A percentile compares a stretch with the other conserved stretches of the same genome.
Conservation (phyloP, 2,888 invertebrate species). For the Colletes collaris region DNA sequence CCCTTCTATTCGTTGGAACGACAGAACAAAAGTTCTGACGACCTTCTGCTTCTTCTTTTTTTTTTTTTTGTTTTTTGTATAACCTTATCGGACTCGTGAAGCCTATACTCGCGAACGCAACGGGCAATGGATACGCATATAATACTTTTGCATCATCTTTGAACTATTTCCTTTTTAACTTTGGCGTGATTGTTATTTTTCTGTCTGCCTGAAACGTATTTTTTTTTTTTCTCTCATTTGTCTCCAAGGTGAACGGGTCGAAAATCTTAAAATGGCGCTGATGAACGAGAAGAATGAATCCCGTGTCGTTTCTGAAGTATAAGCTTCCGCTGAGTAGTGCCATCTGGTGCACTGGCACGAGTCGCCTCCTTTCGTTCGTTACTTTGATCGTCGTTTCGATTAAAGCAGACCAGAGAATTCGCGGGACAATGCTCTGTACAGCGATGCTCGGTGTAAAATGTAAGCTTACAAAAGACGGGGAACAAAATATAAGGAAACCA, state of each 20-base stretch:
- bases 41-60: slow-evolving; percentile 6
- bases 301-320: slow-evolving; percentile 20
- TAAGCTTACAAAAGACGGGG: slow-evolving; percentile 51
- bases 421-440: slow-evolving; percentile 67
- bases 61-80: slow-evolving; percentile 41
- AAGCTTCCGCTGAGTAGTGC: slow-evolving; percentile 26
- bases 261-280: too few relatives aligned
- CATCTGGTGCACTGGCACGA: slow-evolving; percentile 31
- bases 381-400: slow-evolving; percentile 45
- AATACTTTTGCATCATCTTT: too few relatives aligned
- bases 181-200: too few relatives aligned
- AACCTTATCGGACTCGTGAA: slow-evolving; percentile 30
- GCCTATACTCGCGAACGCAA: slow-evolving; percentile 19
- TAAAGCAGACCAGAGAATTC: slow-evolving; percentile 67
- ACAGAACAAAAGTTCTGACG: slow-evolving; percentile 56
- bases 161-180: too few relatives aligned
- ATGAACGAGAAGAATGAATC: not conserved
- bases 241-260: too few relatives aligned
- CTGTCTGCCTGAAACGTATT: too few relatives aligned
- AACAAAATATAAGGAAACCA: slow-evolving; percentile 16
- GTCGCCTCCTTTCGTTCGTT: slow-evolving; percentile 25
- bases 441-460: slow-evolving; percentile 60
- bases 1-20: slow-evolving; percentile 47
- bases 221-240: too few relatives aligned
- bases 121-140: not conserved